Base-by-base conservation (phyloP, 92 coral and sea anemone species). In the Zoanthus sansibaricus region DNA sequence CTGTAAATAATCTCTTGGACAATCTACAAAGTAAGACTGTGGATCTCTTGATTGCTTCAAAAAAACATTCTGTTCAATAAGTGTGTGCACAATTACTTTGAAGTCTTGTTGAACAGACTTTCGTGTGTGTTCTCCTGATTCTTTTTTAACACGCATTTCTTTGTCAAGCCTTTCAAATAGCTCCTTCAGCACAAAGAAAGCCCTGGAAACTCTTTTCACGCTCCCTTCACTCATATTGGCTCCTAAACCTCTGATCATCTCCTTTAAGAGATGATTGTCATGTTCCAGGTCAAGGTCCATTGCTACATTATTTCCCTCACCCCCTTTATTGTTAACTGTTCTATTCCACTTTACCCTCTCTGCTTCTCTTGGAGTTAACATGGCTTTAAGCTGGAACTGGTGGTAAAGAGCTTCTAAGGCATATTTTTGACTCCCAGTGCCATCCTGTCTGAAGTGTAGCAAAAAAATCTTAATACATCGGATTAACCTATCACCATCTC, bases 1-100 rank as follows among this genome's bases (percentile, higher is more conserved):
- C 56, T 89, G 86, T 9, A 89, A 58, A 20, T 88, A 92, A 72
- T 89, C 88, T 32, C 86, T 77, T 5, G 91, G 92, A 52, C 95
- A 92, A 42, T 86, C 82, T 1, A 86, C 76, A 33, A 89, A 86
- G 31, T 18, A 71, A 46, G 44, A 71, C 94, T 88, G 86, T 51
- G 87, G 30, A 15, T 69, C 88, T 61, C 82, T 6, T 16, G 68
- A 51, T 74, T 77, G 54, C 74, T 85, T 75, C 42, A 68, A 72
- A 87, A 91, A 5, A 87, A 37, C 93, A 56, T 87, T 77, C 44
- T 91, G 88, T 47, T 91, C 91, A 14, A 30, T 32, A 32, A 91
- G 86, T 9, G 86, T 76, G 30, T 83, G 46, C 18, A 83, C 85
- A 4, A 91, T 59, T 74, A 64, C 84, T 16, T 62, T 31, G 15